These are phyloP conservation scores for Pygmarrhopalites habei DNA, from an alignment of 1,140 invertebrate genomes.

Conservation along the genomic window DNA sequence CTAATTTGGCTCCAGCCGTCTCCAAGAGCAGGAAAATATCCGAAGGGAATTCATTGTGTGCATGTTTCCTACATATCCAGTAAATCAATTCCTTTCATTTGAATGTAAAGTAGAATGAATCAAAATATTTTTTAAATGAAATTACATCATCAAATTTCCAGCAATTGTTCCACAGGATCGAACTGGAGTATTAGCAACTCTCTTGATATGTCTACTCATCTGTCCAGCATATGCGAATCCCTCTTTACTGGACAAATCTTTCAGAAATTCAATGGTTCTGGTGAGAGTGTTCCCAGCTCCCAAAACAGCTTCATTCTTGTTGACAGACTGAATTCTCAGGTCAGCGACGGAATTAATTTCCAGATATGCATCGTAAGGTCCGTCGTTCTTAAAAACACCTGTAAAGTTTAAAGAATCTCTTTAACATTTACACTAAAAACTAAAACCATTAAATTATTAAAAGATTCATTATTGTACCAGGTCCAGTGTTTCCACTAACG, in stretches of 20 bases:
- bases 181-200: conserved; percentile 64
- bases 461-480: conserved; percentile 46
- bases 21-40: background rate
- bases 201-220: conserved; percentile 58
- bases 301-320: background rate
- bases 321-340: background rate
- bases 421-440: background rate
- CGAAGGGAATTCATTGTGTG: too few relatives aligned
- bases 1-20: background rate
- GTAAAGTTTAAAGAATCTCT: background rate
- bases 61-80: too few relatives aligned
- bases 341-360: conserved; percentile 10
- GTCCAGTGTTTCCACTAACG: conserved; percentile 61
- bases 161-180: conserved; percentile 46
- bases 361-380: conserved; percentile 1
- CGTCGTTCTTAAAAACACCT: conserved; percentile 5
- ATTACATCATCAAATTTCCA: conserved; percentile 50
- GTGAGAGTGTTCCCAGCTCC: background rate
- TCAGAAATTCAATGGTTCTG: conserved; percentile 46
- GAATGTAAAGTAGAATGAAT: too few relatives aligned
- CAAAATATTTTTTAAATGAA: too few relatives aligned
- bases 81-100: too few relatives aligned
- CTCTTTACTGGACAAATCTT: conserved; percentile 45
- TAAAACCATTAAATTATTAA: background rate
- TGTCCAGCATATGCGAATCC: conserved; percentile 53